phyloP scores from a whole-genome alignment of 2,113 vertebrate species.

The Semnornis frantzii region DNA sequence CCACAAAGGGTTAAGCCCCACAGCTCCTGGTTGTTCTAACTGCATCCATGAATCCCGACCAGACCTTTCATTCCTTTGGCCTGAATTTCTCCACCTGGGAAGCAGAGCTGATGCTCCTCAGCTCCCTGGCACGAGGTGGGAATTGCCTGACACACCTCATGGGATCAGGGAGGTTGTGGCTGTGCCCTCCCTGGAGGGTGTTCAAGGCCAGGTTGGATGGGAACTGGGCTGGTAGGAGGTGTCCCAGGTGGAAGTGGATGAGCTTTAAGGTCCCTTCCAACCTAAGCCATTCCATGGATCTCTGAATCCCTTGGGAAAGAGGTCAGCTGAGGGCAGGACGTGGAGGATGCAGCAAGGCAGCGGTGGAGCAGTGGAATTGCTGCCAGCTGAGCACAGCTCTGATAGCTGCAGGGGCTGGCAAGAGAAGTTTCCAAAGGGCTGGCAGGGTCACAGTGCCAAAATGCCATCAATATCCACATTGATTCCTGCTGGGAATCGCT shows the following conservation, averaged over 20 bases:
- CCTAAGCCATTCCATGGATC: no score
- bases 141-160: fast-evolving
- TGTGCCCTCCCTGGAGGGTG: no score
- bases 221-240: not conserved
- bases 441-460: not conserved
- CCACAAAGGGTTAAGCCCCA: not conserved
- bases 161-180: not conserved
- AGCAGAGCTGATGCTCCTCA: not conserved
- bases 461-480: not conserved
- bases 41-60: not conserved
- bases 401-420: not conserved
- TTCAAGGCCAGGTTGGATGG: no score
- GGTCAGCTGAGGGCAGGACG: not conserved
- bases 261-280: no score
- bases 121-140: not conserved
- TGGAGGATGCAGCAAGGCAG: not conserved
- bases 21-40: not conserved
- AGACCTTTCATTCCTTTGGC: not conserved
- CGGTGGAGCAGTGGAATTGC: not conserved
- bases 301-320: not conserved
- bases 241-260: not conserved
- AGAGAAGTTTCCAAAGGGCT: not conserved
- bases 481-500: not conserved
- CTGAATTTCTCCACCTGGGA: not conserved
- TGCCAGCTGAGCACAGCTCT: fast-evolving